phyloP scores from a whole-genome alignment of 2,797 vertebrate species.

The Melopsittacus undulatus region DNA sequence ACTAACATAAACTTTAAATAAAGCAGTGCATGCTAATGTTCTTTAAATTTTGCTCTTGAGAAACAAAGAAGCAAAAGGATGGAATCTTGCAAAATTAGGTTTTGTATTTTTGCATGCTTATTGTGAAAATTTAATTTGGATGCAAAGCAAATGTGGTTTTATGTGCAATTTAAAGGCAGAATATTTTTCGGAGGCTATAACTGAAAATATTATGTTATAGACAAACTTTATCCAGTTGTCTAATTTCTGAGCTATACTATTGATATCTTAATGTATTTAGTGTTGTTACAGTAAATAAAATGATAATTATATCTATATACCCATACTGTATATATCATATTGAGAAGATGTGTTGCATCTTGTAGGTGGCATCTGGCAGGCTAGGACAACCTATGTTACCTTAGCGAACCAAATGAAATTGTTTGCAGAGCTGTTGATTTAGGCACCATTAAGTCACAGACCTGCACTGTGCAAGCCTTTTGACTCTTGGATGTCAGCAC shows the following conservation, averaged over 20 bases:
- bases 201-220: not conserved
- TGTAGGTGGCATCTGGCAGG: not conserved
- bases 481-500: not conserved
- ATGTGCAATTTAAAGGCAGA: not conserved
- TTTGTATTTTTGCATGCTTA: not conserved
- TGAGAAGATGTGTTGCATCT: not conserved
- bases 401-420: not conserved
- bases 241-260: not conserved
- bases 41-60: not conserved
- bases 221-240: not conserved
- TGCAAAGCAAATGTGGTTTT: rapidly evolving
- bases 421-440: not conserved
- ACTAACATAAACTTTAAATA: not conserved
- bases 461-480: not conserved
- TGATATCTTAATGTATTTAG: not conserved
- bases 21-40: not conserved
- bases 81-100: not conserved
- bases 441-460: not conserved
- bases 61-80: not conserved
- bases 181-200: not conserved
- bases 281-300: not conserved
- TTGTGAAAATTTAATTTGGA: not conserved
- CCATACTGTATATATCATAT: not conserved
- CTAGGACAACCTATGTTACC: not conserved
- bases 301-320: not conserved